These are phyloP conservation scores for Mus musculus DNA, from an alignment of 2,113 vertebrate species.

Conservation along the genomic window DNA sequence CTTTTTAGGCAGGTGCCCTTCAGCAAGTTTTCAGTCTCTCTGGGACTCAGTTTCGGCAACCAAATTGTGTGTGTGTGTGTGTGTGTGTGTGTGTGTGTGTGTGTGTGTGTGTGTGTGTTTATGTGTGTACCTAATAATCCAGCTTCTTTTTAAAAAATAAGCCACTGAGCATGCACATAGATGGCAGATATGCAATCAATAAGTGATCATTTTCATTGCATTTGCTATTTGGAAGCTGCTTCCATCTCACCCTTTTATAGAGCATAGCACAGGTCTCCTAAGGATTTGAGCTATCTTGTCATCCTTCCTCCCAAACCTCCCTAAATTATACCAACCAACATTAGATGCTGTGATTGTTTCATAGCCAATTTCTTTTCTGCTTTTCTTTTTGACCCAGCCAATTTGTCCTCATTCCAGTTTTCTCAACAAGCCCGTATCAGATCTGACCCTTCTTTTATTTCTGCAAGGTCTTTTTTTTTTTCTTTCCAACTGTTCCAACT, in stretches of 20 bases:
- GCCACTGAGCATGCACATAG: background rate
- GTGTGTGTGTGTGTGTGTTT: too few species aligned
- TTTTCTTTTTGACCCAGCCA: slow-evolving; percentile 42
- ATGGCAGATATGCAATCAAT: background rate
- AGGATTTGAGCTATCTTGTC: background rate
- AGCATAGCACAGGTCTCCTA: background rate
- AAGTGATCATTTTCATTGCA: slow-evolving; percentile 30
- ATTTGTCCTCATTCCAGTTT: slow-evolving; percentile 56
- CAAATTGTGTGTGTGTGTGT: background rate
- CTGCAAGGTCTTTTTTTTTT: slow-evolving; percentile 42
- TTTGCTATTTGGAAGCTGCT: background rate
- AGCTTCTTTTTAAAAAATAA: background rate
- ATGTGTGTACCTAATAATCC: background rate
- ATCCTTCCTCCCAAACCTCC: background rate
- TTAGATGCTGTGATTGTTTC: slow-evolving; percentile 24
- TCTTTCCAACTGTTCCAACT: slow-evolving; percentile 48
- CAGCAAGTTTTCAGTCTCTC: background rate
- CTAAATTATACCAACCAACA: slow-evolving; percentile 8
- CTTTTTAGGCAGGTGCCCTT: background rate
- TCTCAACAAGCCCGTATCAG: slow-evolving; percentile 41
- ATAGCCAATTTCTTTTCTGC: slow-evolving; percentile 30
- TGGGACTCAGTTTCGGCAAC: background rate
- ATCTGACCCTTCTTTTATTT: slow-evolving; percentile 54
- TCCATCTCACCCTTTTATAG: slow-evolving; percentile 24
- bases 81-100: too few species aligned